phyloP scores from a whole-genome alignment of 1,140 invertebrate species.

The Ctenoplectra terminalis region DNA sequence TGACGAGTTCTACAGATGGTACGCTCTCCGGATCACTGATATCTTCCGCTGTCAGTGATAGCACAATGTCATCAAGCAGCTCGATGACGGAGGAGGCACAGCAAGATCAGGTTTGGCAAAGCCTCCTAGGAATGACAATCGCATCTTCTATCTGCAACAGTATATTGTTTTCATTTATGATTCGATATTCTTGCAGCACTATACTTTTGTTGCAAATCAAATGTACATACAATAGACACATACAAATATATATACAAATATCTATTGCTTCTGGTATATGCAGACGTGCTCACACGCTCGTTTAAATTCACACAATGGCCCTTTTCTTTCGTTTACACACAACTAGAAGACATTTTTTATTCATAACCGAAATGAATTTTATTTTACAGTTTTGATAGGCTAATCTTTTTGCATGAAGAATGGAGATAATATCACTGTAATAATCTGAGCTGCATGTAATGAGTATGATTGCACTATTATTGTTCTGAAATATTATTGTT shows the following conservation, averaged over 20 bases:
- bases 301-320: constrained; percentile 22
- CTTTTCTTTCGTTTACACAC: constrained; percentile 23
- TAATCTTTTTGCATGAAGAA: constrained; percentile 72
- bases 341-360: constrained; percentile 1
- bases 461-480: constrained; percentile 65
- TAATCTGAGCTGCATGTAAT: constrained; percentile 71
- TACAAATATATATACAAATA: not conserved
- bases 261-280: constrained; percentile 44
- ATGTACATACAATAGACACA: constrained; percentile 8
- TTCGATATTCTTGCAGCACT: constrained; percentile 31
- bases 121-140: constrained; percentile 71
- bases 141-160: constrained; percentile 61
- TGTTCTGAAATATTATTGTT: constrained; percentile 65
- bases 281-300: constrained; percentile 18
- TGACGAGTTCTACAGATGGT: constrained; percentile 75
- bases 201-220: constrained; percentile 23
- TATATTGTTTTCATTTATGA: constrained; percentile 40
- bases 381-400: constrained; percentile 59
- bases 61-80: constrained; percentile 77
- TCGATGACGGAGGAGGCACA: constrained; percentile 78
- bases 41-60: constrained; percentile 78
- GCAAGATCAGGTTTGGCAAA: constrained; percentile 79
- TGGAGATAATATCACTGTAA: constrained; percentile 63
- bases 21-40: constrained; percentile 76
- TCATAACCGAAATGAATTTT: constrained; percentile 8